These are phyloP conservation scores for Polydrusus cervinus DNA, from an alignment of 2,888 invertebrate genomes.

Conservation along the genomic window DNA sequence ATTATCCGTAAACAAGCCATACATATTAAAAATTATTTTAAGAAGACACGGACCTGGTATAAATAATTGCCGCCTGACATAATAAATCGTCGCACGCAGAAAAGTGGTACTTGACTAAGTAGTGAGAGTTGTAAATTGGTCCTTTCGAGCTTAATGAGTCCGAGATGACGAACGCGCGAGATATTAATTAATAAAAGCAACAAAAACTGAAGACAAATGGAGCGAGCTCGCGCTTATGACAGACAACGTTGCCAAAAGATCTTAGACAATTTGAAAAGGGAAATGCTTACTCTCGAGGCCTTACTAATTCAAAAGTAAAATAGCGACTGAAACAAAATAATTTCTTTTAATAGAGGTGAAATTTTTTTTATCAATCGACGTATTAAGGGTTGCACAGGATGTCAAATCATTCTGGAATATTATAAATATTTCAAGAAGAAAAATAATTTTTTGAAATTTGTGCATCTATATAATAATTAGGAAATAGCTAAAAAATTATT, in stretches of 20 bases:
- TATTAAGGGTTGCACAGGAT: too few species aligned
- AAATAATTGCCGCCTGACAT: slow-evolving; percentile 58
- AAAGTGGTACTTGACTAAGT: slow-evolving; percentile 63
- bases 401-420: too few species aligned
- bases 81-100: slow-evolving; percentile 65
- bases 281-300: too few species aligned
- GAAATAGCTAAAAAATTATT: too few species aligned
- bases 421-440: too few species aligned
- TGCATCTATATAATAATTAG: too few species aligned
- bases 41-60: slow-evolving; percentile 61
- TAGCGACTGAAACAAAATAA: too few species aligned
- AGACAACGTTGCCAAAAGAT: slow-evolving; percentile 55
- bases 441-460: too few species aligned
- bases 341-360: too few species aligned
- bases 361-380: too few species aligned
- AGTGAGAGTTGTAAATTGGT: slow-evolving; percentile 68
- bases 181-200: slow-evolving; percentile 68
- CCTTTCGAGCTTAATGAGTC: slow-evolving; percentile 67
- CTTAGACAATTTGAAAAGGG: background rate
- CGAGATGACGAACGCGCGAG: slow-evolving; percentile 65
- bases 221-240: slow-evolving; percentile 65
- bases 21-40: slow-evolving; percentile 67
- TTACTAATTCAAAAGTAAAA: too few species aligned
- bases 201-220: slow-evolving; percentile 66
- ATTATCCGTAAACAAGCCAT: slow-evolving; percentile 59